Base-by-base conservation (phyloP, 2,888 invertebrate species). In the Thysanoteuthis rhombus region DNA sequence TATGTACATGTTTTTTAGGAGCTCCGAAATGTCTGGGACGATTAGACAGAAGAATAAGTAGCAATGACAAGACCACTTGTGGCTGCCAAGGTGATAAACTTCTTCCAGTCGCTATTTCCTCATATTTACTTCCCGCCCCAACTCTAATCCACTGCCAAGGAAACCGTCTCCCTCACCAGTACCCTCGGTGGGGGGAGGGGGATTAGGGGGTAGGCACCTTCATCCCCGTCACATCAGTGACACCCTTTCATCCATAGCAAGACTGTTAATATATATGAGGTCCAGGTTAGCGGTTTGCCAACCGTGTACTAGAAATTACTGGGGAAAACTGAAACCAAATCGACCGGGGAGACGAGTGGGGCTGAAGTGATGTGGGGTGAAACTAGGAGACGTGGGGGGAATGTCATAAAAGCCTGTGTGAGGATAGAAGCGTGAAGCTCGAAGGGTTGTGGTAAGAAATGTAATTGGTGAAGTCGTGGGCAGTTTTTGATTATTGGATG, bases 81-180 rank as follows among this genome's bases (percentile, higher is more conserved):
- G n/a, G n/a, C 75, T 75, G 75, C 75, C 75, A 75, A n/a, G 75
- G 75, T 75, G n/a, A 75, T 75, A 75, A 75, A 75, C 75, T 75
- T 75, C 75, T 75, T 75, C 75, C n/a, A 75, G n/a, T 36, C n/a
- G 25, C 36, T 75, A 75, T 75, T 75, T n/a, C 75, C n/a, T 75
- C 75, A n/a, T 75, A n/a, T 75, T 75, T 75, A n/a, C n/a, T 36
- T 3, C n/a, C n/a, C 16, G 4, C 75, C n/a, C 1, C n/a, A 75
- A n/a, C 75, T 16, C 75, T 12, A 25, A 4, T n/a, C 75, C 10
- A 4, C 75, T 75, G n/a, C n/a, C 75, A 10, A 75, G 12, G 75
- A 36, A 16, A 36, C 12, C 75, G n/a, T 75, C 75, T n/a, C 75
- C 16, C 75, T 75, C n/a, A 36, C 75, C 75, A 75, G n/a, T 36